A percentile compares a stretch with the other conserved stretches of the same genome.
Conservation (phyloP, 2,113 vertebrate genomes). For the Henicopernis longicauda region DNA sequence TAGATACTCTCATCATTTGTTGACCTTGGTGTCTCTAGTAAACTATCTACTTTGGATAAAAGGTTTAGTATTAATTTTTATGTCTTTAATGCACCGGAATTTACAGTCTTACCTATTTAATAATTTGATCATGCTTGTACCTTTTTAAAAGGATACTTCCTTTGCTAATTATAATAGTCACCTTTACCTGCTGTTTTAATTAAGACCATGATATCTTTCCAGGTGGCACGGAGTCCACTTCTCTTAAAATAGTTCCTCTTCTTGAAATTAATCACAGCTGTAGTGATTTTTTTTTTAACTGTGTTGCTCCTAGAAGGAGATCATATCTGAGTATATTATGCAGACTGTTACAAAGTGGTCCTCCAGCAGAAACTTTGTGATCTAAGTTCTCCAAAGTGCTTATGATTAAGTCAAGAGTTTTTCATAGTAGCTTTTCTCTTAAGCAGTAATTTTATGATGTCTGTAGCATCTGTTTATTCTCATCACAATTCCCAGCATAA, state of each 20-base stretch:
- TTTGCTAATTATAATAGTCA: not conserved
- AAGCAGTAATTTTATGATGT: not conserved
- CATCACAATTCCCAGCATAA: not conserved
- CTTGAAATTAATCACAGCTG: not conserved
- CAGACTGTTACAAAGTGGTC: not conserved
- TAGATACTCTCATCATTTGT: not conserved
- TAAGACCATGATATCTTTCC: not conserved
- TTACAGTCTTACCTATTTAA: not conserved
- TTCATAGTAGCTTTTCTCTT: not conserved
- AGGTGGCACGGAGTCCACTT: not conserved
- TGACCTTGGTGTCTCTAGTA: not conserved
- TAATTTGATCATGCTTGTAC: not conserved
- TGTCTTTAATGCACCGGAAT: not conserved
- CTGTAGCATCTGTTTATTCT: not conserved
- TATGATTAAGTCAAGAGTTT: not conserved
- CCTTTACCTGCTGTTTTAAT: not conserved
- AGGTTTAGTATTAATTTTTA: not conserved
- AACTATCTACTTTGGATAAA: not conserved
- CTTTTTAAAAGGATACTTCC: not conserved
- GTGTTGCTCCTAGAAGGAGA: not conserved
- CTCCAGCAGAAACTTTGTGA: not conserved
- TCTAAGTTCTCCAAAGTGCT: not conserved
- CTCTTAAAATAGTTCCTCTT: not conserved
- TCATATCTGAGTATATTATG: not conserved
- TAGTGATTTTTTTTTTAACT: not conserved